Conservation (phyloP, 2,888 invertebrate species). For the Elaeidobius kamerunicus region DNA sequence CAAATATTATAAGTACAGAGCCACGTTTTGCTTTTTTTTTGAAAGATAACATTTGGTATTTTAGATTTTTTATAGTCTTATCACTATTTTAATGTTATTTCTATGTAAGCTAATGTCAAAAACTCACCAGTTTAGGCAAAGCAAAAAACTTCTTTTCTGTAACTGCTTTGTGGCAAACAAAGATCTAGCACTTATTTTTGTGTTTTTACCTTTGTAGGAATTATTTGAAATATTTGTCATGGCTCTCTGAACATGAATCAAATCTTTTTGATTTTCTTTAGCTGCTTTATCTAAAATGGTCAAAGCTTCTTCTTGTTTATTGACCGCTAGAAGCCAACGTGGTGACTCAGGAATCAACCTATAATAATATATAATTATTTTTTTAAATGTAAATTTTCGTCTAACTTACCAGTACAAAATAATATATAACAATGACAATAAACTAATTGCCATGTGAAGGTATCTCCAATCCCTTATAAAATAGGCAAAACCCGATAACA, state of each 20-base stretch:
- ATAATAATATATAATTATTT: too few relatives aligned
- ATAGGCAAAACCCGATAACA: slow-evolving; percentile 58
- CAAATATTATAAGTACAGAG: too few relatives aligned
- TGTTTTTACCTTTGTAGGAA: slow-evolving; percentile 42
- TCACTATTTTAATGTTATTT: too few relatives aligned
- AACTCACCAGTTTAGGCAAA: slow-evolving; percentile 58
- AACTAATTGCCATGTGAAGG: slow-evolving; percentile 56
- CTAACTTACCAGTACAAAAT: slow-evolving; percentile 51
- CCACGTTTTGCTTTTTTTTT: too few relatives aligned
- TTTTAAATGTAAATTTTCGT: slow-evolving; percentile 2
- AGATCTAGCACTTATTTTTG: slow-evolving; percentile 45
- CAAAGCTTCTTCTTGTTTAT: slow-evolving; percentile 53
- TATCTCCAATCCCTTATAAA: slow-evolving; percentile 60
- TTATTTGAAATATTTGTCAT: slow-evolving; percentile 33
- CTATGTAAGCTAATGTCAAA: slow-evolving; percentile 1
- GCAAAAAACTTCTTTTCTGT: slow-evolving; percentile 51
- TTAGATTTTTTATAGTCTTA: too few relatives aligned
- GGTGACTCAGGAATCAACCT: slow-evolving; percentile 61
- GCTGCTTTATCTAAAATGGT: slow-evolving; percentile 48
- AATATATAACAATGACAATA: slow-evolving; percentile 53
- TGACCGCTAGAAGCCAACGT: slow-evolving; percentile 59
- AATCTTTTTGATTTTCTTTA: slow-evolving; percentile 40
- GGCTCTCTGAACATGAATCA: slow-evolving; percentile 29
- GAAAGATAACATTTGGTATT: too few relatives aligned
- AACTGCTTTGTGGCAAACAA: slow-evolving; percentile 54